phyloP scores from a whole-genome alignment of 2,113 vertebrate genomes.

The Micromys minutus region DNA sequence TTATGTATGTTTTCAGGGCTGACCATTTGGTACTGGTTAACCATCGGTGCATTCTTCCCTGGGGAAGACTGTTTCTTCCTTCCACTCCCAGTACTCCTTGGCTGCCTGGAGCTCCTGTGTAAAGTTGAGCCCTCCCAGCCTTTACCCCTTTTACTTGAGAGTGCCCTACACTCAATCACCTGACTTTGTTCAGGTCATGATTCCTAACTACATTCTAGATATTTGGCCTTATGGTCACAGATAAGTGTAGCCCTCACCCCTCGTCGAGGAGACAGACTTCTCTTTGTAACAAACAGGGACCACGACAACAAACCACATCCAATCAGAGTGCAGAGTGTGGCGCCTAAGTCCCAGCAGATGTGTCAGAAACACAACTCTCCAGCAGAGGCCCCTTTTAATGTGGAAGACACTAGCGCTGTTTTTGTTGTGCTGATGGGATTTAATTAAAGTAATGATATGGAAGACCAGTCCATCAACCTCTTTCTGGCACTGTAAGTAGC shows the following conservation, averaged over 20 bases:
- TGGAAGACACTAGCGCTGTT: not conserved
- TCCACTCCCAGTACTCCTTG: not conserved
- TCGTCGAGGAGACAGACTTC: not conserved
- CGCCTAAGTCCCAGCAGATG: not conserved
- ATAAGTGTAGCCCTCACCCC: not conserved
- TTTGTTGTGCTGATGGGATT: constrained; percentile 38
- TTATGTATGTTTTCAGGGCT: not conserved
- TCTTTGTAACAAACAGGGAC: not conserved
- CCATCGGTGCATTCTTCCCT: not conserved
- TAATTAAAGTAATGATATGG: constrained; percentile 61
- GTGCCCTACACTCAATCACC: too few relatives aligned
- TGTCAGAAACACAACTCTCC: not conserved
- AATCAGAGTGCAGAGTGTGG: not conserved
- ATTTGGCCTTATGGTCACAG: not conserved
- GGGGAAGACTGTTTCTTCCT: not conserved
- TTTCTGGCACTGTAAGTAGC: constrained; percentile 40
- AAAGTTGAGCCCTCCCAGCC: not conserved
- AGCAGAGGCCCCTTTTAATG: not conserved
- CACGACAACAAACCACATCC: not conserved
- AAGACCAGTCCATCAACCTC: constrained; percentile 52
- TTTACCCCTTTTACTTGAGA: not conserved
- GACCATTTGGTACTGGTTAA: not conserved
- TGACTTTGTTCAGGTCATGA: not conserved
- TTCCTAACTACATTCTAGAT: not conserved
- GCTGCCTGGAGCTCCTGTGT: not conserved